These are phyloP conservation scores for Diorhabda elongata DNA, from an alignment of 1,140 invertebrate genomes.

Conservation along the genomic window DNA sequence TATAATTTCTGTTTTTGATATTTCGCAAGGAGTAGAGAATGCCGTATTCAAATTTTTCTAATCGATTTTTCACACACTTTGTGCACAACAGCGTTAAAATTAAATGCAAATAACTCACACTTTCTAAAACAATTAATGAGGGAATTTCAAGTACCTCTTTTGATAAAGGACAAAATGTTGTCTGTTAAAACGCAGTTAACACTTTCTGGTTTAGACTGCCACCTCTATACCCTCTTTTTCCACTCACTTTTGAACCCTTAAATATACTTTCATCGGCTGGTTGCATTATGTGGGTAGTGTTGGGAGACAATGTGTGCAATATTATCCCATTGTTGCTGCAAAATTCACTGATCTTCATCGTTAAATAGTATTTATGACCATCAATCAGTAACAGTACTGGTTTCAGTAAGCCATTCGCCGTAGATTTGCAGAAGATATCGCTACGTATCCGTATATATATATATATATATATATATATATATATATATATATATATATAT, in stretches of 20 bases:
- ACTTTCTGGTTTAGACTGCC: conserved; percentile 27
- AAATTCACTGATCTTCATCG: conserved; percentile 41
- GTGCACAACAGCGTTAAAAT: conserved; percentile 11
- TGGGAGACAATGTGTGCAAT: conserved; percentile 46
- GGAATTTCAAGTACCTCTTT: conserved; percentile 8
- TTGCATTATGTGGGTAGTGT: conserved; percentile 48
- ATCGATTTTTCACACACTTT: conserved; percentile 11
- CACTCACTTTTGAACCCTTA: conserved; percentile 40
- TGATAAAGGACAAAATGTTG: background rate
- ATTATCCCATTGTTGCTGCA: conserved; percentile 45
- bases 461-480: too few species aligned
- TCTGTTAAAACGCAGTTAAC: conserved; percentile 7
- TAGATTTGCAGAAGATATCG: too few species aligned
- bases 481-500: too few species aligned
- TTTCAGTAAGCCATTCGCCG: too few species aligned
- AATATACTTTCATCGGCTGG: conserved; percentile 47
- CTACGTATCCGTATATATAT: too few species aligned
- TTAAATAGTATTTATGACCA: conserved; percentile 46
- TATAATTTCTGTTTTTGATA: too few species aligned
- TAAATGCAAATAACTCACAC: conserved; percentile 26
- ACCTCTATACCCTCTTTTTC: conserved; percentile 35
- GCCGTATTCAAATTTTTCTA: conserved; percentile 4
- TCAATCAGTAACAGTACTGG: conserved; percentile 42
- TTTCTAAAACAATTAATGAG: conserved; percentile 41
- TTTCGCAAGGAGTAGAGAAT: too few species aligned